Evolutionary conservation across 2,113 vertebrate genomes (phyloP).

Genomic region (Poeciliopsis occidentalis): DNA sequence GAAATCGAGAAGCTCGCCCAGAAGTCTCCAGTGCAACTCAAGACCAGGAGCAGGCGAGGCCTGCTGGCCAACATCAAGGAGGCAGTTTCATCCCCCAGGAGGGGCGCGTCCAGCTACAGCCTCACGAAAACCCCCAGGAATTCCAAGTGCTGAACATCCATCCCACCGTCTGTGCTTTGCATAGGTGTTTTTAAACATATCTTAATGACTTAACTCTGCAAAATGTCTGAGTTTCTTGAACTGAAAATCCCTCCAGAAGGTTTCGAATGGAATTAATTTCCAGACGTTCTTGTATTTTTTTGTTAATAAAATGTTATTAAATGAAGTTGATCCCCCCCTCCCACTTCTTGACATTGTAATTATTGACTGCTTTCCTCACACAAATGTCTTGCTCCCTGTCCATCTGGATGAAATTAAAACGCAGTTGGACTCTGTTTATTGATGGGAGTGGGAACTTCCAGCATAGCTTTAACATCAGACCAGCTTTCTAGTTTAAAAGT

Average conservation of each 20-base stretch:
- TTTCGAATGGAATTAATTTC: too few species aligned
- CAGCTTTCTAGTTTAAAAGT: too few species aligned
- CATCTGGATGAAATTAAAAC: too few species aligned
- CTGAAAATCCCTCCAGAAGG: too few species aligned
- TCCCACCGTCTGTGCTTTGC: not conserved
- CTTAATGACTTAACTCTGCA: not conserved
- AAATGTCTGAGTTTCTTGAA: too few species aligned
- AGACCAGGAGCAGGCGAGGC: conserved; percentile 72
- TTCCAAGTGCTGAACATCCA: conserved; percentile 42
- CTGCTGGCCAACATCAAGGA: conserved; percentile 86
- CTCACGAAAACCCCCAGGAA: conserved; percentile 58
- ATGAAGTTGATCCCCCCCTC: too few species aligned
- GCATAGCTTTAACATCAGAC: too few species aligned
- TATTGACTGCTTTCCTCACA: not conserved
- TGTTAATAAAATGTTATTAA: not conserved
- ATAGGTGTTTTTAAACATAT: not conserved
- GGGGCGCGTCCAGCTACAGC: conserved; percentile 51
- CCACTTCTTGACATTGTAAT: not conserved
- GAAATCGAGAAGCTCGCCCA: conserved; percentile 64
- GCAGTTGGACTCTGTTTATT: too few species aligned
- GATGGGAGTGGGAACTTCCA: too few species aligned
- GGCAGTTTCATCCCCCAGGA: conserved; percentile 76
- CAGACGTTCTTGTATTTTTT: not conserved
- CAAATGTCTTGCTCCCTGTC: too few species aligned
- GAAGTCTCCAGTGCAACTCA: conserved; percentile 71